These are phyloP conservation scores for Actenoides lindsayi DNA, from an alignment of 2,113 vertebrate genomes.

Conservation along the genomic window DNA sequence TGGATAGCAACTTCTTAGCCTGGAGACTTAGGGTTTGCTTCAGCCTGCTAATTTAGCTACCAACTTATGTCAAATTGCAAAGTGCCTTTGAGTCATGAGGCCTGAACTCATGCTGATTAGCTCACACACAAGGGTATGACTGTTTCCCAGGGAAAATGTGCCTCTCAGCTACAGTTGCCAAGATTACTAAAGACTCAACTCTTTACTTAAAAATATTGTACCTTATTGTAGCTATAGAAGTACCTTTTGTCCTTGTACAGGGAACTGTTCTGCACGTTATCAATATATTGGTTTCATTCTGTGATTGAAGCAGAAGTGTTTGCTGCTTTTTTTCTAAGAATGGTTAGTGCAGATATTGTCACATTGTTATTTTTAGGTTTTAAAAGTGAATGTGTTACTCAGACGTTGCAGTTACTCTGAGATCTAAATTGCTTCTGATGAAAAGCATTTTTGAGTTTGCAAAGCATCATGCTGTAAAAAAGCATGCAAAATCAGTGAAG, in stretches of 20 bases:
- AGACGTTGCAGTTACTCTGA: neutral
- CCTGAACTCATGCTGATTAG: neutral
- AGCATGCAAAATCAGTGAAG: neutral
- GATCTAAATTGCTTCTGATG: neutral
- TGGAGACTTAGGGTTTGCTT: neutral
- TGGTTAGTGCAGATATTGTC: neutral
- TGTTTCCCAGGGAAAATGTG: neutral
- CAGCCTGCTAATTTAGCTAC: neutral
- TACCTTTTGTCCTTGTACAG: neutral
- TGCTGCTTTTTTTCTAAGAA: neutral
- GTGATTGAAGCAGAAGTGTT: neutral
- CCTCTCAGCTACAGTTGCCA: neutral
- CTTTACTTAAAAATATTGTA: neutral
- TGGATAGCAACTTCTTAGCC: neutral
- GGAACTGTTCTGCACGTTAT: neutral
- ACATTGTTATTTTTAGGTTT: neutral
- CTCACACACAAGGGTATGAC: neutral
- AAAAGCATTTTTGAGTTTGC: neutral
- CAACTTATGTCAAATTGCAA: neutral
- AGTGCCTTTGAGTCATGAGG: neutral
- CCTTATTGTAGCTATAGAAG: neutral
- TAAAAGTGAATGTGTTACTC: neutral
- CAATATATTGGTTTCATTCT: neutral
- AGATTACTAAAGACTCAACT: neutral
- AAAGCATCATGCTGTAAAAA: neutral